Base-by-base conservation (phyloP, 2,888 invertebrate genomes). In the Hydrotaea diabolus region DNA sequence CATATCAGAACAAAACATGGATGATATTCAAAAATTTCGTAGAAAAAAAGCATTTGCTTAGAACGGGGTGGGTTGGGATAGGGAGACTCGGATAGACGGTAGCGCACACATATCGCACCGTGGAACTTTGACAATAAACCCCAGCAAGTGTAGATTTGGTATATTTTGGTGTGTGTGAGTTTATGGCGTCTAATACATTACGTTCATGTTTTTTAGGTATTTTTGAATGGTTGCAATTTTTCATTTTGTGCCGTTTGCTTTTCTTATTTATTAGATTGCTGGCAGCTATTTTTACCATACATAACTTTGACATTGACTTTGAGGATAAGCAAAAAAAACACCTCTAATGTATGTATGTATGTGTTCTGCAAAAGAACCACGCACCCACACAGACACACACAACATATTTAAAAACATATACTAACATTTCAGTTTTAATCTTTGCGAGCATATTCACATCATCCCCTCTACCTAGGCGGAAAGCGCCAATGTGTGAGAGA, bases 291-390 rank as follows among this genome's bases (percentile, higher is more conserved):
- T 66, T 77, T 36, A 71, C n/a, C n/a, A n/a, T n/a, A 59, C 62
- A 66, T 85, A 86, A 86, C 88, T 88, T 88, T 89, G 89, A 88
- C 90, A 88, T 88, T 89, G 88, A 90, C 88, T 89, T 89, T 89
- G 87, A 85, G 85, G 88, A 89, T 88, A 88, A 80, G 53, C 21
- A 69, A 17, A 55, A 21, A 55, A 21, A 55, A 55, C 17, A 15
- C 4, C 55, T 11, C 17, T 9, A 7, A 17, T 21, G 5, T 7
- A 55, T 23, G 15, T 55, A 21, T 55, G 19, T 19, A 21, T 23
- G 15, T 21, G 55, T 64, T 59, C 31, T 64, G 64, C 49, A 49
- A 49, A 49, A 49, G 1, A 49, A 49, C n/a, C 15, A 49, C n/a
- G 36, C 31, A 31, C 39, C n/a, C 31, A 39, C 8, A 39, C 15